phyloP scores from a whole-genome alignment of 2,888 invertebrate genomes.

The Drosophila macrospina region DNA sequence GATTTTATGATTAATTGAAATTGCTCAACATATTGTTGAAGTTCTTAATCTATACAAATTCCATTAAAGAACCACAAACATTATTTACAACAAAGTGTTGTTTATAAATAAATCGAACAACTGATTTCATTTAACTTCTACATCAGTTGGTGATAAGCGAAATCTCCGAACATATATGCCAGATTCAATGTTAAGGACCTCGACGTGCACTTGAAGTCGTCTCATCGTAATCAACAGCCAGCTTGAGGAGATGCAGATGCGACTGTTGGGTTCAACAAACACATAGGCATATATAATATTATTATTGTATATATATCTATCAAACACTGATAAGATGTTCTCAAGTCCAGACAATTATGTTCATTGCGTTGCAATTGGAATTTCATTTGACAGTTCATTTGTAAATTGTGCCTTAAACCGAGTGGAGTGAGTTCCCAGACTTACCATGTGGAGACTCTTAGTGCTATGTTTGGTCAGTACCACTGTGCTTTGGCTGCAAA shows the following conservation, averaged over 20 bases:
- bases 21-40: background rate
- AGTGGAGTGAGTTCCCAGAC: slow-evolving; percentile 37
- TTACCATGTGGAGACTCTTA: slow-evolving; percentile 52
- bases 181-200: slow-evolving; percentile 72
- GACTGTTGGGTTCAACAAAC: slow-evolving; percentile 84
- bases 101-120: slow-evolving; percentile 11
- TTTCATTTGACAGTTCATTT: slow-evolving; percentile 59
- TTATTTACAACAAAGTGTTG: slow-evolving; percentile 10
- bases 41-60: background rate
- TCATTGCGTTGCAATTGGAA: slow-evolving; percentile 49
- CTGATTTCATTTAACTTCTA: background rate
- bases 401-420: slow-evolving; percentile 48
- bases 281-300: slow-evolving; percentile 80
- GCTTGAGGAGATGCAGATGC: slow-evolving; percentile 39
- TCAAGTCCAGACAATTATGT: slow-evolving; percentile 48
- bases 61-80: background rate
- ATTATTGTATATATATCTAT: slow-evolving; percentile 7
- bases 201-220: slow-evolving; percentile 69
- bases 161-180: slow-evolving; percentile 27
- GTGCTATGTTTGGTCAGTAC: slow-evolving; percentile 23
- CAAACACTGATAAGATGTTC: slow-evolving; percentile 40
- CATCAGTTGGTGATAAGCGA: slow-evolving; percentile 46
- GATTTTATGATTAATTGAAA: no score
- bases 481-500: slow-evolving; percentile 13
- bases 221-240: slow-evolving; percentile 47